A percentile compares a stretch with the other conserved stretches of the same genome.
Evolutionary conservation across 2,888 invertebrate species (phyloP).

Genomic region (Xestia xanthographa): DNA sequence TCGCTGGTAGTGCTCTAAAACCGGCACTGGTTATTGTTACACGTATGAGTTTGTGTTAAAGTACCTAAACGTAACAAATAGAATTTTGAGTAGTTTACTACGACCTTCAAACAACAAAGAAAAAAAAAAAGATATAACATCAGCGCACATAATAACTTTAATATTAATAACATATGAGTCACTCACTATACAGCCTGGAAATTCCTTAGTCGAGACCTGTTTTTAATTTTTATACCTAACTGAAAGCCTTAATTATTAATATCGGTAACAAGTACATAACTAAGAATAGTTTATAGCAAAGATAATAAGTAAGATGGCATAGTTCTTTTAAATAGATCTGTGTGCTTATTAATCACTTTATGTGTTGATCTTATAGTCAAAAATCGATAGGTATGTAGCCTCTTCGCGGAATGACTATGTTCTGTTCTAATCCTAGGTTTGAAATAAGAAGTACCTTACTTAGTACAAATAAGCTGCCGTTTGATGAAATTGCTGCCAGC

Average conservation of each 20-base stretch:
- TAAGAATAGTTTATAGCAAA: neutral
- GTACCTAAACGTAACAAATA: constrained; percentile 45
- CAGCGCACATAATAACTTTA: constrained; percentile 4
- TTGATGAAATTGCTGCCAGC: too few relatives aligned
- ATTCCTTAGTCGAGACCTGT: constrained; percentile 4
- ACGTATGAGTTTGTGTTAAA: constrained; percentile 16
- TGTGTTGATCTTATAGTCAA: neutral
- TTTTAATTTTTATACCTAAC: constrained; percentile 10
- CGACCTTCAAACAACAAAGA: constrained; percentile 39
- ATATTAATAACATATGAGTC: constrained; percentile 9
- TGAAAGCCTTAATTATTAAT: constrained; percentile 15
- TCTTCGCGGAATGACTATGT: too few relatives aligned
- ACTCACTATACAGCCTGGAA: neutral
- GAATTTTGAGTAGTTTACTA: constrained; percentile 16
- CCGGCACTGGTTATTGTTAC: too few relatives aligned
- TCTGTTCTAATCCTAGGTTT: too few relatives aligned
- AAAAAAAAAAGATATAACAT: constrained; percentile 13
- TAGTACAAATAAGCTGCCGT: too few relatives aligned
- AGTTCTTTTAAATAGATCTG: neutral
- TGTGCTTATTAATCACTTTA: neutral
- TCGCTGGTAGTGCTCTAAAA: too few relatives aligned
- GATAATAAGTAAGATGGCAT: neutral
- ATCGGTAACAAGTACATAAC: constrained; percentile 3
- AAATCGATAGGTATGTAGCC: too few relatives aligned
- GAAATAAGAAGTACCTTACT: too few relatives aligned